phyloP scores from a whole-genome alignment of 2,797 vertebrate species.

The Lagodon rhomboides region DNA sequence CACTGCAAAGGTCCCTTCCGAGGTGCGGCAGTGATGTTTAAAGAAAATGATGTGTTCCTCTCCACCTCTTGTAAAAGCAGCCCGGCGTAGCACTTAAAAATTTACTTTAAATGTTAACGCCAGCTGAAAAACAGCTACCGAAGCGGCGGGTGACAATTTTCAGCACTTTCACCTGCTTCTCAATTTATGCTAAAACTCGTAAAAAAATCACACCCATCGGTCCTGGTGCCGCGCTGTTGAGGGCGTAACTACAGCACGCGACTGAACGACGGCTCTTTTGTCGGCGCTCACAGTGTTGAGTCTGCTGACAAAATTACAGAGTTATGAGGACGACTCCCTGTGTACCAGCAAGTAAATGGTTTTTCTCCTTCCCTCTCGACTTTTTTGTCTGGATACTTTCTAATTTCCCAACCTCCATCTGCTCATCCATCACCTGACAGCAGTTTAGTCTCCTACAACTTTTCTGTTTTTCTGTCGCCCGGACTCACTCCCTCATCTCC shows the following conservation, averaged over 20 bases:
- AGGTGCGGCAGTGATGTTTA: neutral
- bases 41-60: neutral
- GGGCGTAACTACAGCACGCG: slow-evolving; percentile 16
- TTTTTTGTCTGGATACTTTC: slow-evolving; percentile 40
- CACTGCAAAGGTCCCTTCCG: neutral
- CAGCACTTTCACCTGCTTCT: slow-evolving; percentile 23
- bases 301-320: slow-evolving; percentile 47
- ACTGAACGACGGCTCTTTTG: slow-evolving; percentile 34
- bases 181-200: slow-evolving; percentile 19
- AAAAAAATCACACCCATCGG: slow-evolving; percentile 5
- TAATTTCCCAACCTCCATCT: slow-evolving; percentile 57
- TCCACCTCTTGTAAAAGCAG: slow-evolving; percentile 23
- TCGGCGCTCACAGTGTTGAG: slow-evolving; percentile 23
- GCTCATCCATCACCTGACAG: slow-evolving; percentile 64
- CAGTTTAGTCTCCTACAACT: slow-evolving; percentile 45
- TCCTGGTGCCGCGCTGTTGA: neutral
- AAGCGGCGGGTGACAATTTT: slow-evolving; percentile 28
- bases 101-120: slow-evolving; percentile 1
- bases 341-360: slow-evolving; percentile 41
- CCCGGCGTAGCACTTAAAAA: slow-evolving; percentile 10
- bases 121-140: slow-evolving; percentile 21
- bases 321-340: slow-evolving; percentile 19
- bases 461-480: slow-evolving; percentile 31
- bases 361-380: slow-evolving; percentile 4
- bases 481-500: slow-evolving; percentile 23